These are phyloP conservation scores for Drosophila pseudotalamancana DNA, from an alignment of 2,888 invertebrate genomes.

Conservation along the genomic window DNA sequence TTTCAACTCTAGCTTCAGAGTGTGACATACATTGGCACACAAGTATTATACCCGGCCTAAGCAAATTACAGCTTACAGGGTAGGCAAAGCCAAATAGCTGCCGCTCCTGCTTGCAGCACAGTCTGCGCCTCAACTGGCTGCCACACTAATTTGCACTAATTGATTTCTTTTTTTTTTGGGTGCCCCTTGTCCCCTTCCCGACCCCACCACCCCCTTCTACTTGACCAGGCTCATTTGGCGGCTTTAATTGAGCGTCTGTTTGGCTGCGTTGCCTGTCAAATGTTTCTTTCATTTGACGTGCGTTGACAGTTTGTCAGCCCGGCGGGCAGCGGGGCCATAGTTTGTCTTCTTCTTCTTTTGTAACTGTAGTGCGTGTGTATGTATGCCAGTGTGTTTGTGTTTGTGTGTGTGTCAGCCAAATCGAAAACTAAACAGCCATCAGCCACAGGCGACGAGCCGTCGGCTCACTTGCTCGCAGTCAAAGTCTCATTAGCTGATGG, in stretches of 20 bases:
- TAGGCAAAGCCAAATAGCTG: conserved; percentile 16
- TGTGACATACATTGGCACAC: no score
- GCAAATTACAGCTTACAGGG: no score
- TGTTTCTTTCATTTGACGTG: conserved; percentile 65
- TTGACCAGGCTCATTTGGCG: conserved; percentile 44
- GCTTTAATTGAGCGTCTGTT: conserved; percentile 68
- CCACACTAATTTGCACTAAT: conserved; percentile 75
- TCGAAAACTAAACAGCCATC: conserved; percentile 71
- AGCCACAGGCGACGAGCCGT: conserved; percentile 20
- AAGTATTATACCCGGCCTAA: no score
- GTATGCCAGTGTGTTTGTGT: conserved; percentile 26
- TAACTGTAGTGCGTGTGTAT: conserved; percentile 9
- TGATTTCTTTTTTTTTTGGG: conserved; percentile 74
- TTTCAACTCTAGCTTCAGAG: no score
- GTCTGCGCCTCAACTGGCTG: conserved; percentile 28
- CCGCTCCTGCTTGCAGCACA: conserved; percentile 10
- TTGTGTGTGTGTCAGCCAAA: conserved; percentile 51
- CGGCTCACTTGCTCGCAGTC: conserved; percentile 50
- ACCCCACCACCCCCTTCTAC: conserved; percentile 5
- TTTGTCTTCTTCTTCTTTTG: conserved; percentile 20
- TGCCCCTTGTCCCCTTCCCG: conserved; percentile 2
- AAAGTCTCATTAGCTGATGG: conserved; percentile 76
- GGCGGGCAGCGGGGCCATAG: conserved; percentile 24
- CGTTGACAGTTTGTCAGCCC: conserved; percentile 68
- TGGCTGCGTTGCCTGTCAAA: conserved; percentile 58